Evolutionary conservation across 1,140 invertebrate genomes (phyloP), one percentile per base, ranked within the genome.

Genomic region (Lordiphosa clarofinis): DNA sequence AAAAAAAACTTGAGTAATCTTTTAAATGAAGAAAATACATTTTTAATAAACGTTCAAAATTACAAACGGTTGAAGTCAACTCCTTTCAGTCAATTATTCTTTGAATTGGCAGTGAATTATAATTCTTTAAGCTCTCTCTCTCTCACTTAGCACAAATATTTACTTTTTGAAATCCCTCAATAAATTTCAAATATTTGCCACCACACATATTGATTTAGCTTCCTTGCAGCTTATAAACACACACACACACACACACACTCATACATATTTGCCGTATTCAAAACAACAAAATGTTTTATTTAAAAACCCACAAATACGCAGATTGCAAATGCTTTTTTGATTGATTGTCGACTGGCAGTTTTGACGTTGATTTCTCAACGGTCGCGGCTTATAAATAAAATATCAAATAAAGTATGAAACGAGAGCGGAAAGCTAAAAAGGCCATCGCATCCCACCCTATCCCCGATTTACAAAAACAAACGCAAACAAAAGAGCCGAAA

Each of bases 301-400:
- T 2, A 15, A 36, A 49, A 33, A 38, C 37, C 56, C 66, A 62
- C 75, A 74, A 74, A 74, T 57, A 69, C 28, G 38, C 35, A 50
- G 19, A 35, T 21, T 15, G 43, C 39, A 61, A 76, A 82, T 72
- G 67, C 53, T 58, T 61, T n/a, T 65, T 66, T 68, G 76, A 81
- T 81, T 81, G 76, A 82, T 81, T 81, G 73, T 43, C 72, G 72
- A 81, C 71, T 81, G 76, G 65, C 76, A 82, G 67, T 43, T 82
- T 57, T 74, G 71, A 76, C 59, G 46, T 72, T 58, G 62, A 68
- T 66, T 68, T 82, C 59, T 82, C 67, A 49, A 31, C 66, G 50
- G 48, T 38, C 46, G 56, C 56, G 39, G 65, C 60, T 79, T 73
- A 79, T 81, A 82, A 82, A 81, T 82, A 81, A 79, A 72, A 68